Percentiles rank a stretch among this genome's conserved stretches.
phyloP scores from a whole-genome alignment of 2,888 invertebrate species.

The Polyommatus iphigenia region DNA sequence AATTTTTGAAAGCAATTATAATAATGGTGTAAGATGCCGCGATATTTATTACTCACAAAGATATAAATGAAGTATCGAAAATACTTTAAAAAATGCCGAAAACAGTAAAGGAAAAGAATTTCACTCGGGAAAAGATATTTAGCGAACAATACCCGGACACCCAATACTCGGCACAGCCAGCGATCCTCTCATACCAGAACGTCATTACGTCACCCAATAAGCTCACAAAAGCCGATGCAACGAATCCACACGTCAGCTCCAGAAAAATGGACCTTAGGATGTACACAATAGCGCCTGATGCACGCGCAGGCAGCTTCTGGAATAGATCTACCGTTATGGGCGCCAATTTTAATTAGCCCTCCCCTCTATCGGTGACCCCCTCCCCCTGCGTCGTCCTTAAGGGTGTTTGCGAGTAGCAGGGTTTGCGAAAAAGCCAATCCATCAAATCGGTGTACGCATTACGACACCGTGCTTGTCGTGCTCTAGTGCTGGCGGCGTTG shows the following conservation, averaged over 20 bases:
- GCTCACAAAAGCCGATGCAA: conserved; percentile 48
- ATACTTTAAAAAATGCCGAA: not conserved
- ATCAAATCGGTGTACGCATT: conserved; percentile 77
- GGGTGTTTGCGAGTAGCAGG: conserved; percentile 80
- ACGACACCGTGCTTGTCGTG: conserved; percentile 73
- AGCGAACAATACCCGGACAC: conserved; percentile 37
- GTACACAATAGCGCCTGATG: conserved; percentile 42
- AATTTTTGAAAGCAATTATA: not conserved
- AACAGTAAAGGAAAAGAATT: conserved; percentile 23
- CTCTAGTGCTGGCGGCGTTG: conserved; percentile 50
- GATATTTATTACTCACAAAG: too few species aligned
- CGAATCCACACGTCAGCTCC: conserved; percentile 37
- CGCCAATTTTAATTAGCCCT: conserved; percentile 76
- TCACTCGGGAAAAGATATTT: conserved; percentile 21
- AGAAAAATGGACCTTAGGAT: conserved; percentile 45
- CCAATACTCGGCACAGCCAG: conserved; percentile 43
- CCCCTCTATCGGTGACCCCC: conserved; percentile 42
- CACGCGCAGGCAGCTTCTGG: conserved; percentile 37
- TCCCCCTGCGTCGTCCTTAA: conserved; percentile 56
- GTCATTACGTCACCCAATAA: conserved; percentile 52
- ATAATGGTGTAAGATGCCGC: not conserved
- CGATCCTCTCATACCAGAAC: conserved; percentile 43
- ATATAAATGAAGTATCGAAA: too few species aligned
- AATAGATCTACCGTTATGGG: conserved; percentile 49
- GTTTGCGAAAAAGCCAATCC: conserved; percentile 79